A percentile compares a stretch with the other conserved stretches of the same genome.
phyloP scores from a whole-genome alignment of 2,888 invertebrate genomes.

The Panzeria rudis region DNA sequence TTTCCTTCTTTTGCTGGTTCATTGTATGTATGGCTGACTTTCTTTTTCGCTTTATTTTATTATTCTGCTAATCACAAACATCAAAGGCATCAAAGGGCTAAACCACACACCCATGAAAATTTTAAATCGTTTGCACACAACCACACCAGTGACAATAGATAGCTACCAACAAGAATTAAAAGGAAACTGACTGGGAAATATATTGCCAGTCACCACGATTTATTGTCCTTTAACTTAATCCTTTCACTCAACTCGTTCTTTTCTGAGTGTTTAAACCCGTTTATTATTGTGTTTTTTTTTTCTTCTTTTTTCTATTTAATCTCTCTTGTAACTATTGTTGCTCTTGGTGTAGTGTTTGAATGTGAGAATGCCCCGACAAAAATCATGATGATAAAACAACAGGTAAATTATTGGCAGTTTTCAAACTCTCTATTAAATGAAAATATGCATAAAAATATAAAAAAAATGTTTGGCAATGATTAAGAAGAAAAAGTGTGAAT shows the following conservation, averaged over 20 bases:
- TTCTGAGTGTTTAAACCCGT: slow-evolving; percentile 33
- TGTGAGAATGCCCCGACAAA: slow-evolving; percentile 8
- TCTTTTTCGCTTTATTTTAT: slow-evolving; percentile 42
- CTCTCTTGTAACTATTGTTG: slow-evolving; percentile 12
- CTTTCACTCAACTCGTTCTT: slow-evolving; percentile 62
- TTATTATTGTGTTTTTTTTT: slow-evolving; percentile 4
- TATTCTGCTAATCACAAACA: slow-evolving; percentile 69
- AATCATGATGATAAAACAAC: slow-evolving; percentile 53
- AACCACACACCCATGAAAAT: slow-evolving; percentile 72
- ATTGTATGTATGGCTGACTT: background rate
- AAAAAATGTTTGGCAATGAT: too few relatives aligned
- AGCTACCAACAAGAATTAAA: background rate
- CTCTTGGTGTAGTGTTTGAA: too few relatives aligned
- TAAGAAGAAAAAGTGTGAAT: background rate
- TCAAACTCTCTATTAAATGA: too few relatives aligned
- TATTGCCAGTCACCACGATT: slow-evolving; percentile 33
- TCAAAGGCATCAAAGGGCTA: slow-evolving; percentile 72
- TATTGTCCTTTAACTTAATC: slow-evolving; percentile 44
- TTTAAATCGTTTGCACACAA: slow-evolving; percentile 54
- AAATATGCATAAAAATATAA: too few relatives aligned
- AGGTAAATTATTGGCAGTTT: slow-evolving; percentile 29
- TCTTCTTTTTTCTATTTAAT: background rate
- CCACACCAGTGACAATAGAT: background rate
- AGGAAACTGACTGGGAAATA: slow-evolving; percentile 8
- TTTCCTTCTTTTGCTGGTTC: background rate